phyloP scores from a whole-genome alignment of 37 sponge, comb jelly and placozoan genomes.

The Amphimedon queenslandica region DNA sequence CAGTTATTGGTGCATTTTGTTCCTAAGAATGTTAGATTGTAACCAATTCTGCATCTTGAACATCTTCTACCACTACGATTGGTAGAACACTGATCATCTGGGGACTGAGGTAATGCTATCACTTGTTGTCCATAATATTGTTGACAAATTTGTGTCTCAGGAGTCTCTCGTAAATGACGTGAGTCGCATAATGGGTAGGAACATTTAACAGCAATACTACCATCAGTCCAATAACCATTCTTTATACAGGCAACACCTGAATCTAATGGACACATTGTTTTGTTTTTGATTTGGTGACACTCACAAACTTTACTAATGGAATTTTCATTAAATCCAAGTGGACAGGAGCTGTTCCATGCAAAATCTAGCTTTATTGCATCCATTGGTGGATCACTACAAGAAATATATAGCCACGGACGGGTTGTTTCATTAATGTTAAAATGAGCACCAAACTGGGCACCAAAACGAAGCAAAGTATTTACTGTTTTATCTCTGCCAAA shows the following conservation, averaged over 20 bases:
- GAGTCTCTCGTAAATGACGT: too few species aligned
- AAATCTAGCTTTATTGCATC: neutral
- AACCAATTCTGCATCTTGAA: neutral
- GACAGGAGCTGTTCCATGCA: neutral
- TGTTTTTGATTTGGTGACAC: neutral
- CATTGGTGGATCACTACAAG: neutral
- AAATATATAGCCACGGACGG: neutral
- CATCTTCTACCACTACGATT: constrained; percentile 9
- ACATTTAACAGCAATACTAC: neutral
- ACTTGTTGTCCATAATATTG: too few species aligned
- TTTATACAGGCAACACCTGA: neutral
- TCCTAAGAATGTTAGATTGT: neutral
- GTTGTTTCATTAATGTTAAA: neutral
- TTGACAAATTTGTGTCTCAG: too few species aligned
- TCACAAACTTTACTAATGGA: neutral
- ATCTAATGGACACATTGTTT: neutral
- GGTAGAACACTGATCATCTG: constrained; percentile 7
- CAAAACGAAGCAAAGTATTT: neutral
- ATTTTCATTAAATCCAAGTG: neutral
- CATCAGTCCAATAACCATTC: constrained; percentile 5
- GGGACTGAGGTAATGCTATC: neutral
- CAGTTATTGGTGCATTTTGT: neutral
- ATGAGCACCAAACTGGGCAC: neutral
- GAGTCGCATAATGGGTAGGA: constrained; percentile 1
- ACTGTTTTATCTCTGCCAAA: neutral